Base-by-base conservation (phyloP, 2,797 vertebrate genomes). In the Perodicticus potto region DNA sequence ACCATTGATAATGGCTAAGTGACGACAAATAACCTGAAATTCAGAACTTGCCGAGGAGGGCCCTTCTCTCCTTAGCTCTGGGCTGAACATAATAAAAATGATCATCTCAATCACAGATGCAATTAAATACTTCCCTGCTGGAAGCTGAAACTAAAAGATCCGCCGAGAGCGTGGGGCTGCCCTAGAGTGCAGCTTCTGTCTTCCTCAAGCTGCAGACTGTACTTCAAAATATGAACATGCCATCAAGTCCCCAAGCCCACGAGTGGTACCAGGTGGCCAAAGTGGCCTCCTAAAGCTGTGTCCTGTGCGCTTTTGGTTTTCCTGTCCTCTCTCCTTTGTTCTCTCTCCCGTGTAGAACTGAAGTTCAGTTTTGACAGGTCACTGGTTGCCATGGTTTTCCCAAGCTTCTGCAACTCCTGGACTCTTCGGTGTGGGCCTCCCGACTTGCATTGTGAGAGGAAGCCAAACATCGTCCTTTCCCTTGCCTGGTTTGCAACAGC, bases 1-100 rank as follows among this genome's bases (percentile, higher is more conserved):
- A 82, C 73, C 91, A 37, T 7, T 61, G 95, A 77, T 78, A 82
- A 97, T 55, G 81, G 81, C 67, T 57, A 76, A 77, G 72, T 86
- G 53, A 96, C 59, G 91, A 96, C 16, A 85, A 97, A 95, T 70
- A 94, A 93, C 83, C 86, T 90, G 89, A 89, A 90, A 95, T 89
- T 74, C 82, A 83, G 80, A 94, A 89, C 87, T 97, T 94, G 77
- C 76, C 73, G 80, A 53, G 91, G 63, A 95, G 67, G 86, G 49
- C n/a, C 25, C n/a, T 13, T 70, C 63, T 86, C 49, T 93, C 49
- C 40, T 55, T 27, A 16, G 63, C 59, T 92, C 77, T 40, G 69
- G 72, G 57, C 77, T 72, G 73, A 87, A 55, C 69, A 93, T 63
- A 96, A 82, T 90, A 65, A 85, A 95, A 94, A 85, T 53, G 59